Percentiles rank a stretch among this genome's conserved stretches.
Conservation (phyloP, 2,797 vertebrate genomes). For the Parauchenoglanis ngamensis region DNA sequence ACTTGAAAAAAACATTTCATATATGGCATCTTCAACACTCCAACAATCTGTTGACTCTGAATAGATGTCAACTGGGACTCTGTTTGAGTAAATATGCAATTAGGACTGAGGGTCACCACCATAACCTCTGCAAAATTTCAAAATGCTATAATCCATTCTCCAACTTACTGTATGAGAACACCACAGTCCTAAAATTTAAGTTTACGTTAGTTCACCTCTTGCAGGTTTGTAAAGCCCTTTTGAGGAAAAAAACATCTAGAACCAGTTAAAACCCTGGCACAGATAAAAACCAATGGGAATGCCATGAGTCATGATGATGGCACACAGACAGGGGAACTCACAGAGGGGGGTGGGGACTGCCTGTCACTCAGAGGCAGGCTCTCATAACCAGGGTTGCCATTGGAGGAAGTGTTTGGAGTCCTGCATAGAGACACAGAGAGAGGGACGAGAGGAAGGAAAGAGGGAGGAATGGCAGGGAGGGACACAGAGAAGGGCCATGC, state of each 20-base stretch:
- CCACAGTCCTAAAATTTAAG: not conserved
- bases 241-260: not conserved
- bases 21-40: not conserved
- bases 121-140: not conserved
- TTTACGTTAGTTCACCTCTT: not conserved
- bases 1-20: not conserved
- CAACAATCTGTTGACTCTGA: not conserved
- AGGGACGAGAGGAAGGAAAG: slow-evolving; percentile 62
- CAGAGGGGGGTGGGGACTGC: slow-evolving; percentile 86
- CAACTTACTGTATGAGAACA: not conserved
- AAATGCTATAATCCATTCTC: not conserved
- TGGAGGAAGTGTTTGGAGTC: slow-evolving; percentile 96
- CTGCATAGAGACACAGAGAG: slow-evolving; percentile 78
- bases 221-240: slow-evolving; percentile 1
- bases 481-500: slow-evolving; percentile 53
- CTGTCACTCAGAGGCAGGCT: slow-evolving; percentile 83
- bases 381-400: slow-evolving; percentile 97
- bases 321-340: slow-evolving; percentile 82
- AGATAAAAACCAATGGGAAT: slow-evolving; percentile 59
- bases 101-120: not conserved
- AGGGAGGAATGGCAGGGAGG: slow-evolving; percentile 68
- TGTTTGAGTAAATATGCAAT: not conserved
- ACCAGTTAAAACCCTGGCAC: slow-evolving; percentile 47
- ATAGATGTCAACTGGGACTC: not conserved
- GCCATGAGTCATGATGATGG: slow-evolving; percentile 69